phyloP scores from a whole-genome alignment of 2,113 vertebrate species.

The Silurus asotus region DNA sequence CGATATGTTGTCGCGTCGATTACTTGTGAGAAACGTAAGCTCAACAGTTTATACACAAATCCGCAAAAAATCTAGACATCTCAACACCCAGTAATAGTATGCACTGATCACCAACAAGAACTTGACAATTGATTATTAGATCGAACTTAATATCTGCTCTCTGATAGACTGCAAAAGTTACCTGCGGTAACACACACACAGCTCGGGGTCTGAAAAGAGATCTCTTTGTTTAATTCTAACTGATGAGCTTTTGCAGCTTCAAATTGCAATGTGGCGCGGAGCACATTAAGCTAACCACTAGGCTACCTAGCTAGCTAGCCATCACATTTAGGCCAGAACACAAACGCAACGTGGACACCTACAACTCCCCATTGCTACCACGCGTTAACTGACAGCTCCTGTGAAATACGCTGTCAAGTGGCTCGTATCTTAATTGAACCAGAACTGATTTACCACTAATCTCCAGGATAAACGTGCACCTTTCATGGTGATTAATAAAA shows the following conservation, averaged over 20 bases:
- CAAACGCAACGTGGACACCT: conserved; percentile 53
- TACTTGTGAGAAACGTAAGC: background rate
- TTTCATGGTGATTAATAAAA: background rate
- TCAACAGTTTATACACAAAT: conserved; percentile 1
- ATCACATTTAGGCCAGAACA: conserved; percentile 45
- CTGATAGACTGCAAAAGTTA: background rate
- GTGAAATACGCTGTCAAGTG: background rate
- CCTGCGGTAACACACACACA: background rate
- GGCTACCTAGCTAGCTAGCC: conserved; percentile 27
- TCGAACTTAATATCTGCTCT: background rate
- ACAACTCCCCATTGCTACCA: background rate
- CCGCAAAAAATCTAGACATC: background rate
- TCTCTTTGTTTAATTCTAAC: background rate
- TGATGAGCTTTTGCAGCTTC: background rate
- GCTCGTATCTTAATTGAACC: background rate
- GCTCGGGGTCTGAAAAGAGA: background rate
- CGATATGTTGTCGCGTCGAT: background rate
- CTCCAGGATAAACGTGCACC: background rate
- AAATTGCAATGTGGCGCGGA: conserved; percentile 27
- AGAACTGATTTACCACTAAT: background rate
- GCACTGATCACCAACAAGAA: background rate
- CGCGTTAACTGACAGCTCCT: conserved; percentile 16
- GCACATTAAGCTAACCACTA: background rate
- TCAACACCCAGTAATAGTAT: background rate
- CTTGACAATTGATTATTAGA: background rate